Evolutionary conservation across 2,888 invertebrate genomes (phyloP), one percentile per base, ranked within the genome.

Genomic region (Proisotoma minuta): DNA sequence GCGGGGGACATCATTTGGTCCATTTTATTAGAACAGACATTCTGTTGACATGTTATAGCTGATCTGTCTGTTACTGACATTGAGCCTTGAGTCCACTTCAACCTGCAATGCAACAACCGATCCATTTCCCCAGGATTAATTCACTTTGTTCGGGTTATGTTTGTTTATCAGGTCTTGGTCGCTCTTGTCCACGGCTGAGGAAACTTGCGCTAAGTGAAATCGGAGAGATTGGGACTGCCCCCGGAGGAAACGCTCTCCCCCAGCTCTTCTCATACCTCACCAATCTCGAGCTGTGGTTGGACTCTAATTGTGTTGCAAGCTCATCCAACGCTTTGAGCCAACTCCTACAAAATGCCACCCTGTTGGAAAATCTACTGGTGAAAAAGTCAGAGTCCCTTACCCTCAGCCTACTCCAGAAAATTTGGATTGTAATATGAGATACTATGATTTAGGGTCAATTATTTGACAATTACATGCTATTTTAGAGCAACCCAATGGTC

Each of bases 151-250:
- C 5, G 18, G 18, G 43, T 23, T 22, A 22, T 8, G 4, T 24
- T 28, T 8, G 18, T 24, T 53, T 51, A 60, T n/a, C 65, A 77
- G 77, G 72, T 60, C 70, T 77, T 4, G 76, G 76, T 10, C 63
- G 67, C 56, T 70, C 75, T n/a, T 77, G 77, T 62, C 76, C 75
- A 3, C 66, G 70, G 2, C 65, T 77, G 12, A 64, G 72, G 50
- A 77, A 77, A 68, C 61, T 77, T 57, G 76, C 77, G 18, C 59
- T 77, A n/a, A 76, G 76, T 48, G 73, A 70, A 47, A 70, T 76
- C 24, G 68, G 70, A 0, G 57, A 72, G 22, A 75, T 70, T 59
- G 71, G 73, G 3, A 56, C 56, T 24, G 27, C 27, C 24, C 52
- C 47, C 27, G 34, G 43, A 18, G 27, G 39, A 10, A n/a, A n/a